Percentiles rank a stretch among this genome's conserved stretches.
These are phyloP conservation scores for Siniperca scherzeri DNA, from an alignment of 2,797 vertebrate species.

Conservation along the genomic window DNA sequence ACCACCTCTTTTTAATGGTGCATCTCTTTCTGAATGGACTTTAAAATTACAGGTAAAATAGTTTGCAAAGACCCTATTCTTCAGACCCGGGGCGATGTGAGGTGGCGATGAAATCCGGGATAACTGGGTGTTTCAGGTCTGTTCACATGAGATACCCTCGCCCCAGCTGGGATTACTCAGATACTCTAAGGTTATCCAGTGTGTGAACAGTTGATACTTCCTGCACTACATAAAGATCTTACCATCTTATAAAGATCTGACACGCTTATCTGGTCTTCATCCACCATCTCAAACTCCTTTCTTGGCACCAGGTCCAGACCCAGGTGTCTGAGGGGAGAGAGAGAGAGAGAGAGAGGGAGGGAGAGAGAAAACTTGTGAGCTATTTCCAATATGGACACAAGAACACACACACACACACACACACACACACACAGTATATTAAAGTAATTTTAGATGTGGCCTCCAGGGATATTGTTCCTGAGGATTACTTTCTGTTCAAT, in stretches of 20 bases:
- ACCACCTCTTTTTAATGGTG: not conserved
- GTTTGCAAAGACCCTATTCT: not conserved
- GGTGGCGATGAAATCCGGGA: not conserved
- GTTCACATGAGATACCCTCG: not conserved
- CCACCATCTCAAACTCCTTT: constrained; percentile 96
- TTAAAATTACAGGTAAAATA: no score
- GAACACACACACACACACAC: not conserved
- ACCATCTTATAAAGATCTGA: constrained; percentile 98
- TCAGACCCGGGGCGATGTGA: not conserved
- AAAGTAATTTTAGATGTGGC: not conserved
- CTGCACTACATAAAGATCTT: constrained; percentile 55
- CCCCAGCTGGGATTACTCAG: not conserved
- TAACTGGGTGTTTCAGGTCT: not conserved
- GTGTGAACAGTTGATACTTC: not conserved
- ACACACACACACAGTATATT: not conserved
- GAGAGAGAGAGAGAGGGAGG: constrained; percentile 2
- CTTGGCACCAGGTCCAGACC: constrained; percentile 96
- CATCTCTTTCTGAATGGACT: not conserved
- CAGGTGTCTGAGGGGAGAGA: constrained; percentile 86
- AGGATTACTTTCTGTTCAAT: constrained; percentile 31
- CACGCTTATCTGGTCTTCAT: constrained; percentile 96
- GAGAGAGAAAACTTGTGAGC: not conserved
- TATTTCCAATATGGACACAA: not conserved
- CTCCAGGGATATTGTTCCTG: constrained; percentile 21
- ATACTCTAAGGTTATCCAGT: not conserved